Conservation (phyloP, 2,888 invertebrate species). For the Stictocephala bisonia region DNA sequence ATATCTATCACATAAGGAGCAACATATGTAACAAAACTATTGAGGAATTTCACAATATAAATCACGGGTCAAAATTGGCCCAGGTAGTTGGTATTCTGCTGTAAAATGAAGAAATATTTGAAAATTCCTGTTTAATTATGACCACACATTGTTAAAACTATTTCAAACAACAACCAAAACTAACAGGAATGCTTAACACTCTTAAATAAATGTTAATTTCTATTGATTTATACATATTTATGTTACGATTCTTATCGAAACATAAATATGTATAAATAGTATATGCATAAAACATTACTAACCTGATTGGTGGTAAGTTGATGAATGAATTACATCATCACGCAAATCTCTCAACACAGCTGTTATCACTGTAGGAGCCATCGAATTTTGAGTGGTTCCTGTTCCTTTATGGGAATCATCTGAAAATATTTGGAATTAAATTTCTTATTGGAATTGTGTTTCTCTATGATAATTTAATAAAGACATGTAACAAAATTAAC, state of each 20-base stretch:
- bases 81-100: too few species aligned
- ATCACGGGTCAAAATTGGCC: too few species aligned
- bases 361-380: constrained; percentile 40
- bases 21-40: too few species aligned
- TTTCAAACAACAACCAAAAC: too few species aligned
- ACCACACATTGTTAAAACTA: too few species aligned
- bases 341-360: constrained; percentile 42
- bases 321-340: constrained; percentile 35
- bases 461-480: too few species aligned
- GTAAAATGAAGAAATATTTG: too few species aligned
- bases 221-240: background rate
- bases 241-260: background rate
- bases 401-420: constrained; percentile 4
- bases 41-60: too few species aligned
- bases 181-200: background rate
- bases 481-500: too few species aligned
- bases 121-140: too few species aligned
- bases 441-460: too few species aligned
- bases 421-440: background rate
- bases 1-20: too few species aligned
- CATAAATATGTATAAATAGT: background rate
- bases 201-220: background rate
- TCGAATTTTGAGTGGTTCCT: constrained; percentile 22
- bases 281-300: background rate
- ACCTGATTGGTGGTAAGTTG: constrained; percentile 26